Evolutionary conservation across 2,797 vertebrate genomes (phyloP).

Genomic region (Phalloptychus januarius): DNA sequence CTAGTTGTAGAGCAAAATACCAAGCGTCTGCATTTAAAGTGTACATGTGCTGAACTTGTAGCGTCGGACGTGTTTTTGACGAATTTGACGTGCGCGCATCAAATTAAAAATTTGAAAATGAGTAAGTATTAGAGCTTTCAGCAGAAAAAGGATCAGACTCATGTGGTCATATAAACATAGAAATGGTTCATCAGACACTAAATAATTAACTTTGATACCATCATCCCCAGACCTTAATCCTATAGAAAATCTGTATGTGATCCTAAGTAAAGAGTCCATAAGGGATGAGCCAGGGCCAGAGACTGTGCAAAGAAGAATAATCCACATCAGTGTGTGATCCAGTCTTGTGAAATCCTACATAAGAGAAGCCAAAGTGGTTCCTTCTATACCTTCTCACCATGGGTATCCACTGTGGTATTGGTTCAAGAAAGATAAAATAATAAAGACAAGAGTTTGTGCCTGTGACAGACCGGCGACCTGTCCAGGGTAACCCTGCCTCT

Average conservation of each 20-base stretch:
- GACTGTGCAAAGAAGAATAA: neutral
- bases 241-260: neutral
- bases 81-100: too few species aligned
- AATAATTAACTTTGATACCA: neutral
- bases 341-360: neutral
- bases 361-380: neutral
- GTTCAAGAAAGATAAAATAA: conserved; percentile 24
- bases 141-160: neutral
- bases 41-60: too few species aligned
- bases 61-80: too few species aligned
- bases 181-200: neutral
- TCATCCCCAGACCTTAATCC: neutral
- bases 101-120: neutral
- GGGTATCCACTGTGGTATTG: neutral
- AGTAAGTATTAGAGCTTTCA: neutral
- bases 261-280: neutral
- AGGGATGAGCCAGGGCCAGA: neutral
- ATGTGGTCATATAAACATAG: neutral
- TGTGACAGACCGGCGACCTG: too few species aligned
- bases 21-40: too few species aligned
- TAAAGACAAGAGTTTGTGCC: conserved; percentile 16
- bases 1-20: too few species aligned
- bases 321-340: neutral
- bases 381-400: neutral
- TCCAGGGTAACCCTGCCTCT: too few species aligned